phyloP scores from a whole-genome alignment of 2,888 invertebrate genomes.

The Scotopteryx bipunctaria region DNA sequence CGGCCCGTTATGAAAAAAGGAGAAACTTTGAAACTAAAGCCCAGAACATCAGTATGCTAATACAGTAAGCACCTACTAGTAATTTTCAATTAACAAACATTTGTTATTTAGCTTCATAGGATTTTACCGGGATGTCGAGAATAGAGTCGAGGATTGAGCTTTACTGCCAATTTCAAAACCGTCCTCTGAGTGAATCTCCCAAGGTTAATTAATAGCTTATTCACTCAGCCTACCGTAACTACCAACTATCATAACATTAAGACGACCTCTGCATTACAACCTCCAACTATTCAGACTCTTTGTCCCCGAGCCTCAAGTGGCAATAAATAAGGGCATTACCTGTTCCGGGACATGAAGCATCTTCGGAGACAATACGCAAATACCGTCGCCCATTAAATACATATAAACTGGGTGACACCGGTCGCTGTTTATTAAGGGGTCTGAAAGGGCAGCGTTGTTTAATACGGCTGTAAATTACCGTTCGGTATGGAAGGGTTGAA shows the following conservation, averaged over 20 bases:
- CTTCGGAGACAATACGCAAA: conserved; percentile 76
- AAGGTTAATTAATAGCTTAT: conserved; percentile 41
- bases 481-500: conserved; percentile 27
- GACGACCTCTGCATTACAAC: conserved; percentile 40
- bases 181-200: not conserved
- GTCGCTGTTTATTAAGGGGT: conserved; percentile 63
- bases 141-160: too few species aligned
- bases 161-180: conserved; percentile 3
- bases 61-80: too few species aligned
- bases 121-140: too few species aligned
- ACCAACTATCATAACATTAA: conserved; percentile 61
- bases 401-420: conserved; percentile 67
- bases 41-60: too few species aligned
- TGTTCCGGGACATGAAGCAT: conserved; percentile 67
- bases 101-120: too few species aligned
- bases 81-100: too few species aligned
- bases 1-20: too few species aligned
- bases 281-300: conserved; percentile 63
- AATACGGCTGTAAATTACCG: conserved; percentile 37
- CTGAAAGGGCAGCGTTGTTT: conserved; percentile 44
- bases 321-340: conserved; percentile 79
- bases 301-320: conserved; percentile 67
- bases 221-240: conserved; percentile 43
- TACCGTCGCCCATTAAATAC: conserved; percentile 71
- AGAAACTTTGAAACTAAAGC: too few species aligned